Evolutionary conservation across 53 echinoderm and acorn worm species (phyloP).

Genomic region (Patiria pectinifera): DNA sequence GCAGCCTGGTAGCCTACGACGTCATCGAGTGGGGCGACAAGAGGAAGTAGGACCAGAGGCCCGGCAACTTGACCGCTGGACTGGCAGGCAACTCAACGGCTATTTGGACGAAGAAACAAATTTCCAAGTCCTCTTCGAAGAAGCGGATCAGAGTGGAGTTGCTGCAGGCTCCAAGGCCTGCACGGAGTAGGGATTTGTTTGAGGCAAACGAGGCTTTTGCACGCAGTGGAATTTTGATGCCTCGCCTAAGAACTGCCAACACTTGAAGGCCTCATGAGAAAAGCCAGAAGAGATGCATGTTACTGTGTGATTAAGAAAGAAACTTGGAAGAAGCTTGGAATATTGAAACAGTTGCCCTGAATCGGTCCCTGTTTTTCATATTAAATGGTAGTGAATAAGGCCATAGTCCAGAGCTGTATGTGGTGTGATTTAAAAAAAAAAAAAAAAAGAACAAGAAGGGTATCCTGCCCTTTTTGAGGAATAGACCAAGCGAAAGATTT

Average conservation of each 20-base stretch:
- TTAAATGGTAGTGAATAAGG: too few species aligned
- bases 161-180: neutral
- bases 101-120: too few species aligned
- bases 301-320: neutral
- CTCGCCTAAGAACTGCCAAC: neutral
- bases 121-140: neutral
- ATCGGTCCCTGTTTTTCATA: neutral
- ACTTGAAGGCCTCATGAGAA: neutral
- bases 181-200: neutral
- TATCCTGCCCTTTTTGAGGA: neutral
- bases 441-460: too few species aligned
- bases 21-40: slow-evolving; percentile 46
- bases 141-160: neutral
- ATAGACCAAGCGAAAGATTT: neutral
- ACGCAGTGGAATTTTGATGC: neutral
- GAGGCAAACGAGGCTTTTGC: neutral
- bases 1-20: slow-evolving; percentile 82
- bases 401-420: too few species aligned
- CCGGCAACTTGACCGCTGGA: neutral
- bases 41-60: neutral
- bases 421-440: too few species aligned
- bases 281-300: neutral
- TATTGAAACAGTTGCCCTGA: neutral
- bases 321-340: neutral
- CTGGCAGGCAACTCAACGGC: too few species aligned